phyloP scores from a whole-genome alignment of 2,797 vertebrate species.

The Peromyscus aztecus region DNA sequence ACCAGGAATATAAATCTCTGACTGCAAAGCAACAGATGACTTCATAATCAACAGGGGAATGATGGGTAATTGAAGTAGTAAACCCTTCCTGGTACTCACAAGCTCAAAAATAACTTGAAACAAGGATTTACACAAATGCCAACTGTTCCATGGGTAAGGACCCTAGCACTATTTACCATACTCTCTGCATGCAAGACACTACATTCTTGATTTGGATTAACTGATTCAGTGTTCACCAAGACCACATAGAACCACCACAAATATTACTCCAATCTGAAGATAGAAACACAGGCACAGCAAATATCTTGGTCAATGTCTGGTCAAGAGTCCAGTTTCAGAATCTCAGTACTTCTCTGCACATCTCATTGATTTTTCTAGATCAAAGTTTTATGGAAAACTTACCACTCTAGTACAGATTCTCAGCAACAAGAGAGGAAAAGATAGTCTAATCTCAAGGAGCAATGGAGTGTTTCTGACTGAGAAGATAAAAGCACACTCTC shows the following conservation, averaged over 20 bases:
- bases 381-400: background rate
- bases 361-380: background rate
- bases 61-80: too few species aligned
- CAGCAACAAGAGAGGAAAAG: background rate
- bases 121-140: background rate
- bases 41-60: background rate
- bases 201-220: background rate
- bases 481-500: background rate
- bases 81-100: background rate
- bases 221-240: background rate
- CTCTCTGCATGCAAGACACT: background rate
- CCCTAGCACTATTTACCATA: background rate
- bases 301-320: background rate
- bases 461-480: background rate
- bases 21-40: background rate
- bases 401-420: background rate
- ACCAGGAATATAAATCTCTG: background rate
- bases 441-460: background rate
- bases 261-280: background rate
- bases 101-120: background rate
- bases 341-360: too few species aligned
- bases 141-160: background rate
- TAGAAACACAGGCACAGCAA: background rate
- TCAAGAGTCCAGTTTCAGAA: background rate
- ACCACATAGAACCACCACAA: background rate